Conservation (phyloP, 2,888 invertebrate genomes). For the Ephialtes manifestator region DNA sequence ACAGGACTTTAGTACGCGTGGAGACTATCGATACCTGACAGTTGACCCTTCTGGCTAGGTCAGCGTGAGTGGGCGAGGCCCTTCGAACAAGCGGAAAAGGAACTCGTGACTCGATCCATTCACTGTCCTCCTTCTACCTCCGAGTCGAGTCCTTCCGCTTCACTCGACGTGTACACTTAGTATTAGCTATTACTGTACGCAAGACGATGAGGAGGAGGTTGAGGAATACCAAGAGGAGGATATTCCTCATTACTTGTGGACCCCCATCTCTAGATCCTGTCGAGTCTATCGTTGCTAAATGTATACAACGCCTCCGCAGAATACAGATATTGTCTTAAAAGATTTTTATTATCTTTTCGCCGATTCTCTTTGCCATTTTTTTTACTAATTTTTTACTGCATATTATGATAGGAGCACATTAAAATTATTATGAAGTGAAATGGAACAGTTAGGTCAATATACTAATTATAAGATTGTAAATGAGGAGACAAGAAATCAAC, state of each 20-base stretch:
- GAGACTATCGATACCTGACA: slow-evolving; percentile 78
- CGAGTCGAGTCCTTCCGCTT: slow-evolving; percentile 27
- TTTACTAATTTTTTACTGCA: too few relatives aligned
- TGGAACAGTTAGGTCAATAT: too few relatives aligned
- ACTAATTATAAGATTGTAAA: too few relatives aligned
- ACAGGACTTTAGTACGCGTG: slow-evolving; percentile 73
- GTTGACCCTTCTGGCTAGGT: slow-evolving; percentile 75
- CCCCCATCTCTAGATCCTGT: slow-evolving; percentile 9
- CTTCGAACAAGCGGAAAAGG: slow-evolving; percentile 74
- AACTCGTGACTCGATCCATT: slow-evolving; percentile 74
- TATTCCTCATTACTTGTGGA: slow-evolving; percentile 47
- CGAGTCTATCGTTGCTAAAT: slow-evolving; percentile 8
- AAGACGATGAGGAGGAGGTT: slow-evolving; percentile 10
- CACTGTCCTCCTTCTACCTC: slow-evolving; percentile 38
- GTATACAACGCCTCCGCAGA: not conserved
- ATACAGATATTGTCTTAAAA: not conserved
- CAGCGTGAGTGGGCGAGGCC: slow-evolving; percentile 75
- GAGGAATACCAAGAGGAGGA: slow-evolving; percentile 30
- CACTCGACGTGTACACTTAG: slow-evolving; percentile 21
- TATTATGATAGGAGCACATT: too few relatives aligned
- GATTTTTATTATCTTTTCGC: not conserved
- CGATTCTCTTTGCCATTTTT: too few relatives aligned
- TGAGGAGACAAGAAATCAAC: too few relatives aligned
- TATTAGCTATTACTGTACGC: slow-evolving; percentile 36
- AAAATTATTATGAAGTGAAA: too few relatives aligned